Base-by-base conservation (phyloP, 2,888 invertebrate species). In the Epinotia bilunana region DNA sequence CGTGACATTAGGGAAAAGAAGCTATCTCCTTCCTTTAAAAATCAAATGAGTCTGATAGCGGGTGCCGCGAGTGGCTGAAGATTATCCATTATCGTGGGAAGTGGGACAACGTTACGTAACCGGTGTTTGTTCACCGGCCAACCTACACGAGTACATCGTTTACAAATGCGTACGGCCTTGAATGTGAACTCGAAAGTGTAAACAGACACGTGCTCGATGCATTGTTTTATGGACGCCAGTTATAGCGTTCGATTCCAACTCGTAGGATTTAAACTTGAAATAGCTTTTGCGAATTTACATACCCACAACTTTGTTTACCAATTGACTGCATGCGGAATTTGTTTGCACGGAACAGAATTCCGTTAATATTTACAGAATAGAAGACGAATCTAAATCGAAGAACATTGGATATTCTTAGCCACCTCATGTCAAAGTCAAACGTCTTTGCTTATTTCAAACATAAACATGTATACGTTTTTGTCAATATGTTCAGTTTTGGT, bases 141-240 rank as follows among this genome's bases (percentile, higher is more conserved):
- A 87, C 93, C 92, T 90, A 92, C 91, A 90, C 90, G 86, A 89
- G 90, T 88, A 92, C 93, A 93, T 94, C 93, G 93, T 94, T 77
- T 92, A 92, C 93, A 92, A 93, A 94, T 92, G 92, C 93, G 92
- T 92, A 91, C 91, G 93, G 91, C 93, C 93, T 94, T 94, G 91
- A 89, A 90, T 91, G 91, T 91, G 92, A 93, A 93, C 93, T 92
- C 91, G 89, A 90, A 92, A 93, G 91, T 92, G 92, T 93, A 91
- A 91, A 90, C 91, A 89, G 88, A 90, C 93, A 92, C 92, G 92
- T 91, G 93, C 86, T 88, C 91, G 88, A 91, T 93, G 93, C 93
- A 94, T 94, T 94, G 93, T 94, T 94, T 94, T 91, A 93, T 92
- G 90, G 86, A 87, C 84, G 87, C 85, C 86, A 84, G 86, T 86